Evolutionary conservation across 2,113 vertebrate genomes (phyloP).

Genomic region (Austrofundulus limnaeus): DNA sequence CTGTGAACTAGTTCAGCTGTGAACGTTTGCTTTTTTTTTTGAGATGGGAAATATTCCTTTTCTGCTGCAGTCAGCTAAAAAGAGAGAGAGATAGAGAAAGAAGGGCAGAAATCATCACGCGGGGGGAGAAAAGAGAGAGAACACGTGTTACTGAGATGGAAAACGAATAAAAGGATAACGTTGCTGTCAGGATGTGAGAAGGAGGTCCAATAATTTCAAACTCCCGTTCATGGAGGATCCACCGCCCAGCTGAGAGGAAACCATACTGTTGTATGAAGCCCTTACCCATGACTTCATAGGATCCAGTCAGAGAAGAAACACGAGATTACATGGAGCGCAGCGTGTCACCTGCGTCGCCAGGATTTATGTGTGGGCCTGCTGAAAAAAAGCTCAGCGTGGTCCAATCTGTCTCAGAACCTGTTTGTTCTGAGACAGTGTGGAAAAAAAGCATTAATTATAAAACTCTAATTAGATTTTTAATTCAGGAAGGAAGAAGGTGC

Average conservation of each 20-base stretch:
- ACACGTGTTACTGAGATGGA: conserved; percentile 44
- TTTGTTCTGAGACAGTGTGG: background rate
- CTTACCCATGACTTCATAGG: conserved; percentile 38
- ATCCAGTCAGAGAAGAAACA: conserved; percentile 27
- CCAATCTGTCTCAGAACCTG: conserved; percentile 9
- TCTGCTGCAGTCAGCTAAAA: conserved; percentile 38
- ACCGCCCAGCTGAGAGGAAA: conserved; percentile 41
- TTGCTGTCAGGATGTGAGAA: conserved; percentile 48
- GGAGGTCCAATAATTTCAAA: conserved; percentile 27
- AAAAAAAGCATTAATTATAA: conserved; percentile 11
- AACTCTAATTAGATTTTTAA: conserved; percentile 39
- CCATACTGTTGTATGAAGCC: conserved; percentile 25
- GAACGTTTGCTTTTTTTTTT: conserved; percentile 31
- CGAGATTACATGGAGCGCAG: conserved; percentile 11
- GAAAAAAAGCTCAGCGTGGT: conserved; percentile 2
- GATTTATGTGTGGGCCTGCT: conserved; percentile 25
- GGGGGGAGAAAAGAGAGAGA: conserved; percentile 25
- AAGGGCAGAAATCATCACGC: conserved; percentile 21
- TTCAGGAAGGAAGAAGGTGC: conserved; percentile 4
- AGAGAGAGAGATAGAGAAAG: background rate
- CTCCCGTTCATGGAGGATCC: conserved; percentile 25
- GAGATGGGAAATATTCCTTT: conserved; percentile 27
- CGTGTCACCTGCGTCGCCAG: background rate
- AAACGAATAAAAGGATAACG: conserved; percentile 43
- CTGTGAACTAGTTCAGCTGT: conserved; percentile 13